Conservation (phyloP, 23 tunicate genomes). For the Trididemnum clinides region DNA sequence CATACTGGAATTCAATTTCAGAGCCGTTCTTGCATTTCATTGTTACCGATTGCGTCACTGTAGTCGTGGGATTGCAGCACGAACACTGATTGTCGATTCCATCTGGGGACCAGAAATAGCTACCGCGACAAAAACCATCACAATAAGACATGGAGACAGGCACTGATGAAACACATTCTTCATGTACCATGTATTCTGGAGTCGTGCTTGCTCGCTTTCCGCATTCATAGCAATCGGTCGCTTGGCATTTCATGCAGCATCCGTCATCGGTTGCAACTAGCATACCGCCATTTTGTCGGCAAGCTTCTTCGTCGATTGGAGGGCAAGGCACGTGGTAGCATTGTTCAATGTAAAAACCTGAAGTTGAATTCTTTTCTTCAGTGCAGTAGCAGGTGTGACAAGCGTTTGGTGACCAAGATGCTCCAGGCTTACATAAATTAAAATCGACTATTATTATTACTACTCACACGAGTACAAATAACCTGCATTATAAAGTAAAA, state of each 20-base stretch:
- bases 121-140: slow-evolving; percentile 87
- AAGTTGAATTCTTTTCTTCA: slow-evolving; percentile 11
- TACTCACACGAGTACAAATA: too few relatives aligned
- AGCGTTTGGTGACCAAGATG: slow-evolving; percentile 65
- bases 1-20: slow-evolving; percentile 49
- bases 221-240: slow-evolving; percentile 70
- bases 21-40: slow-evolving; percentile 88
- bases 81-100: slow-evolving; percentile 57
- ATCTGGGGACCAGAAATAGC: slow-evolving; percentile 59
- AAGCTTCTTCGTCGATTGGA: slow-evolving; percentile 62
- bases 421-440: slow-evolving; percentile 49
- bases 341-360: slow-evolving; percentile 55
- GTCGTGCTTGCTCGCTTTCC: slow-evolving; percentile 49
- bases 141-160: slow-evolving; percentile 73
- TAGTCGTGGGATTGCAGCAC: slow-evolving; percentile 80
- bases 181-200: slow-evolving; percentile 61
- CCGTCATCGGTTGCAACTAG: slow-evolving; percentile 73
- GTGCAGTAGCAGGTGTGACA: slow-evolving; percentile 77
- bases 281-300: slow-evolving; percentile 71
- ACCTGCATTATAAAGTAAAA: too few relatives aligned
- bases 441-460: too few relatives aligned
- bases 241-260: slow-evolving; percentile 81
- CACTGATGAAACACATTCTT: slow-evolving; percentile 66
- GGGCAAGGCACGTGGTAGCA: slow-evolving; percentile 80
- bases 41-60: slow-evolving; percentile 15